These are phyloP conservation scores for Vulpes ferrilata DNA, from an alignment of 2,113 vertebrate genomes.

Conservation along the genomic window DNA sequence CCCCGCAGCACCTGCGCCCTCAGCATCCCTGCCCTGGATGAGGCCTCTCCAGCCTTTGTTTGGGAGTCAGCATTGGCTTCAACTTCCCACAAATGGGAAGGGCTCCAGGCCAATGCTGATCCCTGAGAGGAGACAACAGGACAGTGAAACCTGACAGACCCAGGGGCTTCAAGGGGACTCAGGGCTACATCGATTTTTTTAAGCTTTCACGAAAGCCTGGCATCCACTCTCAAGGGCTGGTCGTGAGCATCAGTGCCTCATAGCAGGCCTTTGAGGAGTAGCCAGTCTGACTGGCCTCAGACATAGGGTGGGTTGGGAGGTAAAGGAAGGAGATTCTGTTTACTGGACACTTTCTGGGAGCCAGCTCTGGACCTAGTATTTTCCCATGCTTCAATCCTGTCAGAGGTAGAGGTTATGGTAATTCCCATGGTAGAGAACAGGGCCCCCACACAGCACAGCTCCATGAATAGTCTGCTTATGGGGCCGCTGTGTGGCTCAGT, in stretches of 20 bases:
- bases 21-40: too few relatives aligned
- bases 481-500: neutral
- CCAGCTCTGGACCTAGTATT: neutral
- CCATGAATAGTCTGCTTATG: neutral
- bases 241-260: neutral
- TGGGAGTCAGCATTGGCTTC: neutral
- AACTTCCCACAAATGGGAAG: neutral
- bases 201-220: neutral
- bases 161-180: neutral
- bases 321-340: neutral
- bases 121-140: neutral
- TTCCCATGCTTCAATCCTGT: neutral
- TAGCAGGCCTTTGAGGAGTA: neutral
- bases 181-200: neutral
- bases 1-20: neutral
- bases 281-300: neutral
- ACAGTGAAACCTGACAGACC: neutral
- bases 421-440: neutral
- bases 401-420: neutral
- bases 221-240: neutral
- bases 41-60: neutral
- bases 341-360: neutral
- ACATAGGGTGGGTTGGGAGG: too few relatives aligned
- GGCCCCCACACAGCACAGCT: neutral
- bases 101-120: neutral